Base-by-base conservation (phyloP, 2,888 invertebrate genomes). In the Eupithecia pulchellata region DNA sequence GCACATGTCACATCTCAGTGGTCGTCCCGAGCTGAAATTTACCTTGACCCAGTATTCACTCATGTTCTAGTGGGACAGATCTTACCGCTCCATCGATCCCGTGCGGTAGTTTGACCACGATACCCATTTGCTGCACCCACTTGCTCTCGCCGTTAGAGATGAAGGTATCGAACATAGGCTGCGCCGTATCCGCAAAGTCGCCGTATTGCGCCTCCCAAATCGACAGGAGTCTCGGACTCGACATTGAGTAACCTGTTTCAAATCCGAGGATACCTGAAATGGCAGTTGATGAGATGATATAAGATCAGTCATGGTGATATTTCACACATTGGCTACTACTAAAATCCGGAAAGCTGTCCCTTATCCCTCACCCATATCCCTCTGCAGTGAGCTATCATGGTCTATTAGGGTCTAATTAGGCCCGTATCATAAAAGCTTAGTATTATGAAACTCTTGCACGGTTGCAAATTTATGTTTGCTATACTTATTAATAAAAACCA, bases 181-280 rank as follows among this genome's bases (percentile, higher is more conserved):
- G 94, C 4, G 91, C 95, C 0, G 95, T 97, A 91, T 98, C 97
- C 75, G 96, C 95, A 84, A 98, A 98, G 90, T 98, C 98, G 0
- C 98, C 98, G 88, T 97, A 98, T 91, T 98, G 98, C 47, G 97
- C 97, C 91, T 98, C 97, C 98, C 97, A 98, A 17, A 97, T 92
- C 0, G 96, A 95, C 75, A 98, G 92, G 34, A 96, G 89, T 80
- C 96, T 94, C 2, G 97, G 97, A 84, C 96, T 96, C 64, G 97
- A 96, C 91, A 96, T 95, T 11, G 97, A 96, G 88, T 97, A 98
- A 64, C 98, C 98, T 1, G 96, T 89, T 87, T 98, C 98, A 91
- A 97, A 98, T 61, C 98, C 97, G 11, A 94, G 84, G 66, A 92
- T 86, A 27, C 90, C 93, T 92, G 77, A 61, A 61, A 61, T 5